Conservation (phyloP, 1,140 invertebrate genomes). For the Philotrypesis tridentata region DNA sequence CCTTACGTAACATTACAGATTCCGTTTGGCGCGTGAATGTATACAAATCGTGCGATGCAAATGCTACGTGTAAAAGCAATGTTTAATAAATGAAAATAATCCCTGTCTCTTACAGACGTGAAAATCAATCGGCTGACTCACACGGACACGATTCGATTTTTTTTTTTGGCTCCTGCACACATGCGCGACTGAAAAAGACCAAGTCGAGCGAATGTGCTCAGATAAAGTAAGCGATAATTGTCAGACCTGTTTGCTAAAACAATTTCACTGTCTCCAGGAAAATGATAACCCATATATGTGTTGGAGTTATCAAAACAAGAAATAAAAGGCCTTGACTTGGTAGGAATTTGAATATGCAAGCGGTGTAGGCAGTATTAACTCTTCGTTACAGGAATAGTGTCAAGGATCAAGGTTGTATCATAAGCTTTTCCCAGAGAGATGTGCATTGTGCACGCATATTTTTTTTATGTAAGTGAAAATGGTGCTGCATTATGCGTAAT, state of each 20-base stretch:
- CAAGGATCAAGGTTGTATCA: constrained; percentile 28
- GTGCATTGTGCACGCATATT: background rate
- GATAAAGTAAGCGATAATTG: constrained; percentile 23
- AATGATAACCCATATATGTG: background rate
- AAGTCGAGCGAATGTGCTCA: background rate
- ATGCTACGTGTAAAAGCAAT: constrained; percentile 6
- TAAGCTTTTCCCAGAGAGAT: background rate
- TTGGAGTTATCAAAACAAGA: background rate
- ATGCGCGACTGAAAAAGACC: background rate
- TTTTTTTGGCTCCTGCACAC: background rate
- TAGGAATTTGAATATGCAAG: background rate
- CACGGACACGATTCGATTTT: background rate
- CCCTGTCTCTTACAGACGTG: background rate
- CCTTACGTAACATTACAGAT: constrained; percentile 15
- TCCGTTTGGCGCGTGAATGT: background rate
- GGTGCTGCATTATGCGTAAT: background rate
- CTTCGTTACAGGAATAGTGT: background rate
- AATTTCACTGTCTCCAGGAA: background rate
- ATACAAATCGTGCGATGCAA: background rate
- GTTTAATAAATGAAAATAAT: background rate
- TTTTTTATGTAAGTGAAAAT: too few species aligned
- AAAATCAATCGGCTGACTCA: background rate
- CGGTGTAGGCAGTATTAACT: background rate
- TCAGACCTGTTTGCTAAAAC: background rate
- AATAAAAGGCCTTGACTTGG: background rate